These are phyloP conservation scores for Irena cyanogastra DNA, from an alignment of 2,113 vertebrate genomes.

Conservation along the genomic window DNA sequence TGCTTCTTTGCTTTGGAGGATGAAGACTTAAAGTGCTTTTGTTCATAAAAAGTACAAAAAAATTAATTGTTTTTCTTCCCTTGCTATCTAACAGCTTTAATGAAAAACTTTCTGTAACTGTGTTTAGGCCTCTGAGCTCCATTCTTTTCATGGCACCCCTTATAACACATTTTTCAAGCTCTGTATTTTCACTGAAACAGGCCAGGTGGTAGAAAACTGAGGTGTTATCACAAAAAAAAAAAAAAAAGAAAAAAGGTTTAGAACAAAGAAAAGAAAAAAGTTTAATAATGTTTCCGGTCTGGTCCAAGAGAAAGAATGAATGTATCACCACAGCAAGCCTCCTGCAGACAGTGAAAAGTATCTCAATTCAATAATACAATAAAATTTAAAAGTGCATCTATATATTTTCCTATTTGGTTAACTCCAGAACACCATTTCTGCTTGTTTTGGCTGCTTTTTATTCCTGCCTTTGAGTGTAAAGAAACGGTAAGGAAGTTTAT, in stretches of 20 bases:
- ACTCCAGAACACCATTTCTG: slow-evolving; percentile 5
- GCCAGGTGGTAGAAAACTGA: background rate
- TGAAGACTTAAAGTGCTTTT: background rate
- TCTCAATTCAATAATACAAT: background rate
- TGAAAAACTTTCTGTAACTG: background rate
- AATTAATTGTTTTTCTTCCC: background rate
- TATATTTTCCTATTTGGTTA: slow-evolving; percentile 42
- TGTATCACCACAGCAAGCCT: background rate
- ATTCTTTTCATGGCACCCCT: background rate
- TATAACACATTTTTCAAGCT: background rate
- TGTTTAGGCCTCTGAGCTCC: background rate
- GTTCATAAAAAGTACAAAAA: background rate
- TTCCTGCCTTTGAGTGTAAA: slow-evolving; percentile 54
- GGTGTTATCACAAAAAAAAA: background rate
- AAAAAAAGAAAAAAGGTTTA: background rate
- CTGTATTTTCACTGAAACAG: background rate
- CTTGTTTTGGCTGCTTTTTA: slow-evolving; percentile 52
- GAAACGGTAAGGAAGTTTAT: slow-evolving; percentile 52
- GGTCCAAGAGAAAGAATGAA: background rate
- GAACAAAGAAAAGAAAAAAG: background rate
- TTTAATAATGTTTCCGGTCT: background rate
- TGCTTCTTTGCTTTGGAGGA: background rate
- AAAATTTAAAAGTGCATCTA: background rate
- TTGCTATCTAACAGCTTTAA: background rate
- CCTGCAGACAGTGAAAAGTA: background rate